Percentiles rank a stretch among this genome's conserved stretches.
phyloP scores from a whole-genome alignment of 2,113 vertebrate genomes.

The Odocoileus hemionus region DNA sequence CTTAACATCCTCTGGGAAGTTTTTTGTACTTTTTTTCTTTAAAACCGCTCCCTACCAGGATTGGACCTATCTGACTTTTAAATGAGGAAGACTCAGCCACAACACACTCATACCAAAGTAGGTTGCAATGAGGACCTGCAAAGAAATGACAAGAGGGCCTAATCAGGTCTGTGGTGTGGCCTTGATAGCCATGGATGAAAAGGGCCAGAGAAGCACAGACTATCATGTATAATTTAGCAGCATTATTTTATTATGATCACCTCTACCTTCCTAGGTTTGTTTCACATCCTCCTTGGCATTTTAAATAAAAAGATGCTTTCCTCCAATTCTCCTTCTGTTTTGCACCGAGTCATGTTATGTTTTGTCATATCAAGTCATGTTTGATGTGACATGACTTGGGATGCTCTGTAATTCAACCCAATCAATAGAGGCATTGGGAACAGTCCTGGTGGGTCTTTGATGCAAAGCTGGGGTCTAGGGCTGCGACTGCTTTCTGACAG shows the following conservation, averaged over 20 bases:
- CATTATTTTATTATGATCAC: conserved; percentile 36
- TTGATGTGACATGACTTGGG: conserved; percentile 35
- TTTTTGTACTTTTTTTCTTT: background rate
- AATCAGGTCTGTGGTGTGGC: background rate
- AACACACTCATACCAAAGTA: background rate
- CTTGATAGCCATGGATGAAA: background rate
- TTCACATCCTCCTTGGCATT: background rate
- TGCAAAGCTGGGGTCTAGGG: background rate
- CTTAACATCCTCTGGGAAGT: background rate
- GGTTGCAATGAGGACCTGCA: background rate
- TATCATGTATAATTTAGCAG: conserved; percentile 36
- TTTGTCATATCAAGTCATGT: background rate
- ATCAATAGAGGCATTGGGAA: conserved; percentile 5
- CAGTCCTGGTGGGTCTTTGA: background rate
- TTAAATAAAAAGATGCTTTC: conserved; percentile 24
- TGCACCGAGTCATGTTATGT: background rate
- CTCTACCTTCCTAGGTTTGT: background rate
- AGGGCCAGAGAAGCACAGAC: background rate
- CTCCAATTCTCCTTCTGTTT: conserved; percentile 1
- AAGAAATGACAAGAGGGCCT: background rate
- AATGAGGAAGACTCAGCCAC: background rate
- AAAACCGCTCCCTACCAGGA: background rate
- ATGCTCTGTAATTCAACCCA: background rate
- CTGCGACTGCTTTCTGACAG: background rate
- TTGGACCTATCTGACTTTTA: background rate